Evolutionary conservation across 2,113 vertebrate genomes (phyloP).

Genomic region (Paraplagusia blochii): DNA sequence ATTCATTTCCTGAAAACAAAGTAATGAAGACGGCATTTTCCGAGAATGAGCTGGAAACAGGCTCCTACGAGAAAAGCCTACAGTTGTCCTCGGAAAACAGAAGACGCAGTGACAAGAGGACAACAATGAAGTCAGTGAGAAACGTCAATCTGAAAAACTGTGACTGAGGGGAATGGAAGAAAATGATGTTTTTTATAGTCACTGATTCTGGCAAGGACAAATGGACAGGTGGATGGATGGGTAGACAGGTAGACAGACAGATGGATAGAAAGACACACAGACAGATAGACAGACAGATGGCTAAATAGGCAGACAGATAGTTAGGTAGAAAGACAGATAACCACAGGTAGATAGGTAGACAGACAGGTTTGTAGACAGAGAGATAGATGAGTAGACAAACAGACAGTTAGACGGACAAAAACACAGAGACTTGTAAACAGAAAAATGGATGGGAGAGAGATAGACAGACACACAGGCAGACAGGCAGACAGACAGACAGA

Average conservation of each 20-base stretch:
- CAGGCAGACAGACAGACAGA: no score
- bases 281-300: constrained; percentile 20
- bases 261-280: constrained; percentile 3
- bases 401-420: constrained; percentile 18
- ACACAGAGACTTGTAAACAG: no score
- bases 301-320: constrained; percentile 21
- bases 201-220: no score
- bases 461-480: constrained; percentile 20
- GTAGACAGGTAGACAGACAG: no score
- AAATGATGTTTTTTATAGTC: no score
- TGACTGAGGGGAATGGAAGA: no score
- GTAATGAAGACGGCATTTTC: not conserved
- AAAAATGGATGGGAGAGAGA: no score
- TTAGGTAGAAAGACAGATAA: constrained; percentile 18
- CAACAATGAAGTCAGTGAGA: not conserved
- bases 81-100: no score
- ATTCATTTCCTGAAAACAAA: not conserved
- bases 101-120: not conserved
- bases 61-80: not conserved
- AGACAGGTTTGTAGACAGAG: no score
- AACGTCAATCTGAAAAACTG: not conserved
- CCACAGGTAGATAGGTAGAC: constrained; percentile 18
- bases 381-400: no score
- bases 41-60: not conserved
- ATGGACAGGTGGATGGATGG: not conserved